phyloP scores from a whole-genome alignment of 2,797 vertebrate genomes.

The Pangasius mekongensis region DNA sequence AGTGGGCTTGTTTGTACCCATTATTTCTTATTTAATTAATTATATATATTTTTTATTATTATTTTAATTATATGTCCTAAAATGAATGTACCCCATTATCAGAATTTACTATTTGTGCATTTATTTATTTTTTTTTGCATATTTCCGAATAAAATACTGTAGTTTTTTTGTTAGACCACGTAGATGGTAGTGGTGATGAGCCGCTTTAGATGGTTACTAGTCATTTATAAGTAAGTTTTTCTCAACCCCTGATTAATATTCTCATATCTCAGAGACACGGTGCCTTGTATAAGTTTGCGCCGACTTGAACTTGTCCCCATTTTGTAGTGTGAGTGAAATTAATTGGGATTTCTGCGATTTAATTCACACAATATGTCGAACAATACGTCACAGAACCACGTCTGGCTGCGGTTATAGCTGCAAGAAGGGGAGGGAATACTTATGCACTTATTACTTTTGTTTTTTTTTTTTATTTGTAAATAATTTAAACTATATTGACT shows the following conservation, averaged over 20 bases:
- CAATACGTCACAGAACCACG: background rate
- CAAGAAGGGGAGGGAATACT: background rate
- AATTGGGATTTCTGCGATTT: background rate
- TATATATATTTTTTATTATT: background rate
- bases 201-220: background rate
- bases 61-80: background rate
- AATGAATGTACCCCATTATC: background rate
- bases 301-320: background rate
- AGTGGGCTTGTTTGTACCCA: background rate
- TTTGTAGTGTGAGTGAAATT: background rate
- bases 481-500: background rate
- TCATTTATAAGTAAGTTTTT: background rate
- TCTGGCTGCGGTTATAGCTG: background rate
- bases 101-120: no score
- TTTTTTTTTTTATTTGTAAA: background rate
- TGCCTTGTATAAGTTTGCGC: background rate
- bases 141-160: background rate
- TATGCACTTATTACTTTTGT: background rate
- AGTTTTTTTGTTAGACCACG: background rate
- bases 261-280: background rate
- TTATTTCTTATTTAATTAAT: background rate
- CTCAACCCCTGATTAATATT: background rate
- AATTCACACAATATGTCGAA: background rate
- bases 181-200: background rate
- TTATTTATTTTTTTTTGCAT: background rate